Percentiles rank a stretch among this genome's conserved stretches.
Evolutionary conservation across 2,888 invertebrate genomes (phyloP).

Genomic region (Melipona beecheii): DNA sequence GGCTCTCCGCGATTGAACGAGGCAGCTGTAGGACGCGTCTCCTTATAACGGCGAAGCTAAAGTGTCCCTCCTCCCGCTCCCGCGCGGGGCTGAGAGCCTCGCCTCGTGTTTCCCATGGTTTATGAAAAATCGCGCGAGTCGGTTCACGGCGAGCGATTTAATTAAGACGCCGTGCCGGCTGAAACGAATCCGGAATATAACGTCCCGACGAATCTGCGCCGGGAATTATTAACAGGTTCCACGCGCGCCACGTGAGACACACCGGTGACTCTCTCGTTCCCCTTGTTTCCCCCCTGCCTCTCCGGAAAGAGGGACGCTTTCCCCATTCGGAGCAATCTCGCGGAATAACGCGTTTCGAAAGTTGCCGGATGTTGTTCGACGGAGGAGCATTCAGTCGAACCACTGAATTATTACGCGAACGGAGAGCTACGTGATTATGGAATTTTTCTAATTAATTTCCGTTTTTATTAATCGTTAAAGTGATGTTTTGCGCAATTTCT

Average conservation of each 20-base stretch:
- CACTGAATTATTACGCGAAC: background rate
- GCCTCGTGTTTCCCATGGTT: conserved; percentile 16
- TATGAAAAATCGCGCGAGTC: conserved; percentile 32
- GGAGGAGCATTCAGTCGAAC: background rate
- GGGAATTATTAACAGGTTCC: conserved; percentile 31
- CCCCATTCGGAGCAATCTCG: conserved; percentile 8
- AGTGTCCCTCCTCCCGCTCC: background rate
- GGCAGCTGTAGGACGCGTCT: too few species aligned
- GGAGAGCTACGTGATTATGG: background rate
- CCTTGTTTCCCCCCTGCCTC: background rate
- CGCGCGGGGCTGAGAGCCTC: background rate
- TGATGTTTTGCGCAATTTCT: too few species aligned
- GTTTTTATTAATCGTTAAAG: too few species aligned
- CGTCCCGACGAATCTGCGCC: conserved; percentile 21
- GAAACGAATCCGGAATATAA: conserved; percentile 30
- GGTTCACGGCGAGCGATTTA: conserved; percentile 28
- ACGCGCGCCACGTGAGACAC: conserved; percentile 21
- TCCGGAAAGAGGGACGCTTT: background rate
- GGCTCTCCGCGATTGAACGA: too few species aligned
- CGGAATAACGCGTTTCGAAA: background rate
- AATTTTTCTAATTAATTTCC: background rate
- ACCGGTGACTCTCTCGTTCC: conserved; percentile 13
- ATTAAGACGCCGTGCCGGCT: conserved; percentile 33
- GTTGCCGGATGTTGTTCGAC: background rate
- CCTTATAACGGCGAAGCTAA: too few species aligned